Evolutionary conservation across 1,140 invertebrate species (phyloP).

Genomic region (Arctopsyche grandis): DNA sequence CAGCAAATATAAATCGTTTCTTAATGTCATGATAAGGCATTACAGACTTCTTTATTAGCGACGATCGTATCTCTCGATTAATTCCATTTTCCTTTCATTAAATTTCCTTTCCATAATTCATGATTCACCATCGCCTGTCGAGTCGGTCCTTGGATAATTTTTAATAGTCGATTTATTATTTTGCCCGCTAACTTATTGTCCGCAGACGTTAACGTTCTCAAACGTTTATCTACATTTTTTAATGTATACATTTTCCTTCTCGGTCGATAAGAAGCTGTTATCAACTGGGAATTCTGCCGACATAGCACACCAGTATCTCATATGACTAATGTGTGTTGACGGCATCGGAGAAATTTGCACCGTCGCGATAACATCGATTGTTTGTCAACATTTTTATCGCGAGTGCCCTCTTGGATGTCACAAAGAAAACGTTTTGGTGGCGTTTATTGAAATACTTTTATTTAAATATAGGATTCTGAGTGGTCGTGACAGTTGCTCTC

Average conservation of each 20-base stretch:
- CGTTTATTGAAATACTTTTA: too few relatives aligned
- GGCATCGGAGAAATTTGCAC: constrained; percentile 10
- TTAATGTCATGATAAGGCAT: too few relatives aligned
- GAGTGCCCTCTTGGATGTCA: not conserved
- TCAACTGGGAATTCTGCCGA: constrained; percentile 15
- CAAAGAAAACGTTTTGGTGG: too few relatives aligned
- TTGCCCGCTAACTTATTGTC: not conserved
- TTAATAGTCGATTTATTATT: not conserved
- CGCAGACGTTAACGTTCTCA: not conserved
- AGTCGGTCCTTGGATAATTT: not conserved
- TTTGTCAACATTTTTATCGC: constrained; percentile 32
- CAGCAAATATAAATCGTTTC: too few relatives aligned
- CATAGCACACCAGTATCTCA: not conserved
- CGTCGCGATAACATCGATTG: not conserved
- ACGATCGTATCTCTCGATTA: constrained; percentile 18
- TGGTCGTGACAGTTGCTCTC: constrained; percentile 4
- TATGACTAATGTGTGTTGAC: constrained; percentile 27
- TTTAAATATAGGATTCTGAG: not conserved
- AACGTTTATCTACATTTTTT: not conserved
- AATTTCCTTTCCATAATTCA: constrained; percentile 6
- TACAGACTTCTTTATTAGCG: not conserved
- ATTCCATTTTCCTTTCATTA: constrained; percentile 26
- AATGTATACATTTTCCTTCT: not conserved
- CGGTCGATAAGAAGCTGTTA: not conserved
- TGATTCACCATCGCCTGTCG: not conserved